Evolutionary conservation across 2,113 vertebrate species (phyloP).

Genomic region (Leucoraja erinaceus): DNA sequence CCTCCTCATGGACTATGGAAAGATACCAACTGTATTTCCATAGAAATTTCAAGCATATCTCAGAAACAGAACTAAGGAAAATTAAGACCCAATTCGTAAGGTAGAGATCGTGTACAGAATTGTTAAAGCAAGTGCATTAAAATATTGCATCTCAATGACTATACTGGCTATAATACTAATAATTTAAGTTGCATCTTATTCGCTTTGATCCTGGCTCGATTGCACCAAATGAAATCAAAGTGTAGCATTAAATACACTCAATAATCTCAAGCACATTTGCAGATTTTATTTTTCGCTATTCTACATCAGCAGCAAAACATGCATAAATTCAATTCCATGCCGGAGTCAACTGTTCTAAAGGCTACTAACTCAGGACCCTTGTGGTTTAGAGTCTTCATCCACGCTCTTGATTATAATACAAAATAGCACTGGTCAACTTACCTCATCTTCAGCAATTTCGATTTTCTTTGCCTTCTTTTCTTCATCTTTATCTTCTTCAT

Average conservation of each 20-base stretch:
- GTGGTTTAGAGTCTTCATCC: too few species aligned
- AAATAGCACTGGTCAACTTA: constrained; percentile 43
- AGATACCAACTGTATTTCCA: not conserved
- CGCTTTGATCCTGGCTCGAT: not conserved
- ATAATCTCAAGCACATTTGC: not conserved
- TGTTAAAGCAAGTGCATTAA: not conserved
- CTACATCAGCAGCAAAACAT: not conserved
- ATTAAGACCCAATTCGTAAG: not conserved
- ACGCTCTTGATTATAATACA: not conserved
- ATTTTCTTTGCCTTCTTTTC: constrained; percentile 78
- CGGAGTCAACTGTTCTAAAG: not conserved
- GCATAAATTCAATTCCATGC: too few species aligned
- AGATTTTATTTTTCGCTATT: not conserved
- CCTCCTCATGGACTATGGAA: not conserved
- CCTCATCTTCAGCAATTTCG: constrained; percentile 84
- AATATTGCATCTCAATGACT: not conserved
- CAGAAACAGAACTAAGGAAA: not conserved
- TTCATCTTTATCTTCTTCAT: constrained; percentile 77
- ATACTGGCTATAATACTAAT: not conserved
- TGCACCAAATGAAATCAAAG: not conserved
- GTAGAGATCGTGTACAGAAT: not conserved
- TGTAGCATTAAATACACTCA: not conserved
- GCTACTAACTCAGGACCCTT: not conserved
- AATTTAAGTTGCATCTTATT: not conserved
- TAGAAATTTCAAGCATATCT: not conserved